Evolutionary conservation across 2,797 vertebrate genomes (phyloP), one percentile per base, ranked within the genome.

Genomic region (Notolabrus celidotus): DNA sequence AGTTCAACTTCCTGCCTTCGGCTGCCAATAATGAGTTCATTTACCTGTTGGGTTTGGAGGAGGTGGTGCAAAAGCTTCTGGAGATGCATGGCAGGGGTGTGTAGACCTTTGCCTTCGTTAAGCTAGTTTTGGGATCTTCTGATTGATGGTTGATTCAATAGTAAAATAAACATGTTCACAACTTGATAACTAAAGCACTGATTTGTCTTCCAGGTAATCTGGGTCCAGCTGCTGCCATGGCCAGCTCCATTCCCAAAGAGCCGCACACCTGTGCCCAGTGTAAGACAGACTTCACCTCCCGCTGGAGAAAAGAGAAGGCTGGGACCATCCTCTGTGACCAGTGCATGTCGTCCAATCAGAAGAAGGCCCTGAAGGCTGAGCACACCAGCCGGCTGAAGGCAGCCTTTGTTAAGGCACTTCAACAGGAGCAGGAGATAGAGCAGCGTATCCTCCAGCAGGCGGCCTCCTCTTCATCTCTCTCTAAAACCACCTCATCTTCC

Each of bases 1-100:
- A 99, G 85, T 96, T 99, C 88, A 98, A 96, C 84, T 99, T 99
- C 86, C 90, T 99, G 82, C 98, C 98, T 0, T 99, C 98, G 0
- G 98, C 98, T 0, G 98, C 97, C 73, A 99, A 99, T 77, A 99
- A 99, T 6, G 98, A 99, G 87, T 99, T 99, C 74, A 99, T 99
- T 87, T 99, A 99, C 92, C 86, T 99, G 85, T 95, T 99, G 7
- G 98, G 98, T 1, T 90, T 99, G 84, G 98, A 99, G 79, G 98
- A 99, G 84, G 98, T 99, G 59, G 98, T 99, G 69, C 97, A 99
- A 85, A 99, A 98, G 77, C 93, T 99, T 79, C 92, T 99, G 62
- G 98, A 99, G 84, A 96, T 96, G 27, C 96, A 99, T 67, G 96
- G 97, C 94, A 91, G 95, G 91, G 93, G 93, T 94, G 31, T 5